A percentile compares a stretch with the other conserved stretches of the same genome.
phyloP scores from a whole-genome alignment of 2,113 vertebrate genomes.

The Azemiops feae region DNA sequence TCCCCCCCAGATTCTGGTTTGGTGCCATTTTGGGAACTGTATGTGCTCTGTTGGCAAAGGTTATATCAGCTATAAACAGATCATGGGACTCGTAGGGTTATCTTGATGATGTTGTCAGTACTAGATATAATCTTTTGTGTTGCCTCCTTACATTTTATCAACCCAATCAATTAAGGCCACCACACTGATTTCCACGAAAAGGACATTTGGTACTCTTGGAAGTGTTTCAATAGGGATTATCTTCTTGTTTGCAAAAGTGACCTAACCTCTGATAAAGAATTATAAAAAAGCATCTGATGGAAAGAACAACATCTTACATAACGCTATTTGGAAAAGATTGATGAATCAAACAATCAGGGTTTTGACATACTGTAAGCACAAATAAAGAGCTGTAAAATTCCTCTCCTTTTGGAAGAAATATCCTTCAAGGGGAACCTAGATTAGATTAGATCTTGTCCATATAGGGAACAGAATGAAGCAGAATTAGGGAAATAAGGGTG shows the following conservation, averaged over 20 bases:
- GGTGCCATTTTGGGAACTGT: neutral
- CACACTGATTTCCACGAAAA: neutral
- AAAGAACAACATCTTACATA: neutral
- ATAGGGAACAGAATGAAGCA: neutral
- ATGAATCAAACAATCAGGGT: neutral
- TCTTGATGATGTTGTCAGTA: neutral
- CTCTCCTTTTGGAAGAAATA: fast-evolving
- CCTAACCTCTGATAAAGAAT: neutral
- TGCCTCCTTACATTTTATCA: neutral
- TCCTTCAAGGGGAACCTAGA: neutral
- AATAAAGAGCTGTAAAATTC: neutral
- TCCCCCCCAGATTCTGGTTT: neutral
- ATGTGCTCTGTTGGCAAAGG: neutral
- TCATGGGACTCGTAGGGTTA: neutral
- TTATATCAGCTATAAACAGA: neutral
- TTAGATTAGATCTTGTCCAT: neutral
- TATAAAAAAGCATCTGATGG: neutral
- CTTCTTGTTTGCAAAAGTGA: neutral
- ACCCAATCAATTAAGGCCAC: neutral
- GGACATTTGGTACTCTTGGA: neutral
- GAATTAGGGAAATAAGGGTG: neutral
- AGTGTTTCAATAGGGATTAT: neutral
- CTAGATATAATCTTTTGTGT: neutral
- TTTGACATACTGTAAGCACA: neutral
- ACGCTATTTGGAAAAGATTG: neutral